A percentile compares a stretch with the other conserved stretches of the same genome.
These are phyloP conservation scores for Ciconia boyciana DNA, from an alignment of 2,113 vertebrate species.

Conservation along the genomic window DNA sequence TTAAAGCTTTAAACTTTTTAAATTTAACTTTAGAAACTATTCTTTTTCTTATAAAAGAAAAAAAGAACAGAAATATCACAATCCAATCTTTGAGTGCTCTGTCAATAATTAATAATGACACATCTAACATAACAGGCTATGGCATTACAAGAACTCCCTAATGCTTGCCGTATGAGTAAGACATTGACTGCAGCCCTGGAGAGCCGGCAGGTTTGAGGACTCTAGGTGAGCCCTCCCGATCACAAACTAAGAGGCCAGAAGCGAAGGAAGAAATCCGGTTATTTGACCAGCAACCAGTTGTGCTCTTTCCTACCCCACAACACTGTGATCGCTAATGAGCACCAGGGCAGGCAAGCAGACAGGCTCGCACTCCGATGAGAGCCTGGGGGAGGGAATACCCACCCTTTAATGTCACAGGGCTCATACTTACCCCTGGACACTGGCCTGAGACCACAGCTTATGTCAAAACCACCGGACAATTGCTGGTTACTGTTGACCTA, in stretches of 20 bases:
- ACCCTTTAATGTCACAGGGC: background rate
- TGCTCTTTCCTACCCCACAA: background rate
- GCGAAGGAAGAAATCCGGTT: background rate
- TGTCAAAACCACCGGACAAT: background rate
- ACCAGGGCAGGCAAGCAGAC: background rate
- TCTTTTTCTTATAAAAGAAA: background rate
- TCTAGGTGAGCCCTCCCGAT: background rate
- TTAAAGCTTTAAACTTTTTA: background rate
- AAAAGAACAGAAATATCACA: background rate
- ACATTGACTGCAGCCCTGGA: background rate
- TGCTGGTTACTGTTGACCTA: background rate
- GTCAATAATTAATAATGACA: conserved; percentile 18
- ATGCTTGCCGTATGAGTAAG: background rate
- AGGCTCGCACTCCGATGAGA: background rate
- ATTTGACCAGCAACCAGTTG: background rate
- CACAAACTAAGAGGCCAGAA: background rate
- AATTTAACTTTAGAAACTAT: background rate
- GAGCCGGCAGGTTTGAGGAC: background rate
- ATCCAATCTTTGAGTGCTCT: background rate
- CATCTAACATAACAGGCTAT: background rate
- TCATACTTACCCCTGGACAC: background rate
- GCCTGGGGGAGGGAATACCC: background rate
- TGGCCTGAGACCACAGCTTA: background rate
- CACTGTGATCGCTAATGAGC: background rate
- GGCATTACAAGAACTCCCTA: background rate